phyloP scores from a whole-genome alignment of 2,888 invertebrate genomes.

The Micropterix aruncella region DNA sequence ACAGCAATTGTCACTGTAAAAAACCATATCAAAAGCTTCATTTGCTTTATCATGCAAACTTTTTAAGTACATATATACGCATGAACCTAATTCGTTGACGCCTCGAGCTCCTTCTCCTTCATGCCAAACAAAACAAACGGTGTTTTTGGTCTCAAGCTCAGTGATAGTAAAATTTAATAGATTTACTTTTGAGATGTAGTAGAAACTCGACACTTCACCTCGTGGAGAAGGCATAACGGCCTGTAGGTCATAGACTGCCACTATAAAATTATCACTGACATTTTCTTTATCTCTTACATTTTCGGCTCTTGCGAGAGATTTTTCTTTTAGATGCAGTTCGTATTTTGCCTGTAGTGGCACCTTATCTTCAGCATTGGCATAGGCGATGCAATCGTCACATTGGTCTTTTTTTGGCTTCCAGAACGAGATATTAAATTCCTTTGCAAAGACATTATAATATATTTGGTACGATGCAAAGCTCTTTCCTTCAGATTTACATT shows the following conservation, averaged over 20 bases:
- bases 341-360: neutral
- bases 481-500: neutral
- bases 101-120: neutral
- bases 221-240: neutral
- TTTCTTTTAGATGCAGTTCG: neutral
- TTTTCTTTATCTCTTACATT: too few relatives aligned
- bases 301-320: too few relatives aligned
- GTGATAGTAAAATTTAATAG: neutral
- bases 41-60: neutral
- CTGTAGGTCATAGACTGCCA: constrained; percentile 1
- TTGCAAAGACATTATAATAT: neutral
- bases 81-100: too few relatives aligned
- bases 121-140: neutral
- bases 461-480: neutral
- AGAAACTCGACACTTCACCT: constrained; percentile 1
- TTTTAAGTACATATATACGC: neutral
- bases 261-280: neutral
- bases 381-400: neutral
- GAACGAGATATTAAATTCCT: neutral
- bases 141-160: neutral
- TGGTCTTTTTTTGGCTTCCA: neutral
- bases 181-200: neutral
- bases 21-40: neutral
- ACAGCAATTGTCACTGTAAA: neutral
- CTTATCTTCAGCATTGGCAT: neutral